Conservation (phyloP, 1,140 invertebrate species). For the Leptinotarsa defecta region DNA sequence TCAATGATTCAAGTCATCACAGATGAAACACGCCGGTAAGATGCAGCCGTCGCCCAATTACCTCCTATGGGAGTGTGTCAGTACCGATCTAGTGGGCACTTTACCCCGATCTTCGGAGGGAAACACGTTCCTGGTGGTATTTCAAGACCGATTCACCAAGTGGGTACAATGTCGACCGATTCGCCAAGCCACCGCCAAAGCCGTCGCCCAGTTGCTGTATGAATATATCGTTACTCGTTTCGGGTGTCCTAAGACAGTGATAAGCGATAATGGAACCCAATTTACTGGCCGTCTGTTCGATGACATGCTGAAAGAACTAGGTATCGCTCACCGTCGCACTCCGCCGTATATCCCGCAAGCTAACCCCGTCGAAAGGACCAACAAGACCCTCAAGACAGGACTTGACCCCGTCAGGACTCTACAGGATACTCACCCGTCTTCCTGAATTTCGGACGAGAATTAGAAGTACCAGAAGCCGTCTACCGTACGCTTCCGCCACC, state of each 20-base stretch:
- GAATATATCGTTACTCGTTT: conserved; percentile 46
- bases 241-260: conserved; percentile 47
- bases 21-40: conserved; percentile 42
- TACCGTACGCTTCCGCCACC: neutral
- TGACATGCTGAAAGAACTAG: conserved; percentile 11
- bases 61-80: conserved; percentile 50
- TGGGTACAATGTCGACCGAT: conserved; percentile 41
- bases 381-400: conserved; percentile 53
- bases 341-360: conserved; percentile 55
- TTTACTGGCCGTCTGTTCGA: conserved; percentile 36
- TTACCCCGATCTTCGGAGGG: conserved; percentile 50
- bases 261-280: conserved; percentile 57
- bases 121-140: conserved; percentile 52
- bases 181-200: conserved; percentile 34
- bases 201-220: conserved; percentile 34
- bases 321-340: conserved; percentile 41
- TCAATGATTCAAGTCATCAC: conserved; percentile 47
- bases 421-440: conserved; percentile 22
- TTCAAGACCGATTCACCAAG: conserved; percentile 44
- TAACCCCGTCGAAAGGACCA: conserved; percentile 55
- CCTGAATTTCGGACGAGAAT: conserved; percentile 23
- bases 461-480: neutral
- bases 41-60: conserved; percentile 46
- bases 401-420: conserved; percentile 10
- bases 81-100: conserved; percentile 56